Evolutionary conservation across 2,113 vertebrate species (phyloP).

Genomic region (Ctenomys sociabilis): DNA sequence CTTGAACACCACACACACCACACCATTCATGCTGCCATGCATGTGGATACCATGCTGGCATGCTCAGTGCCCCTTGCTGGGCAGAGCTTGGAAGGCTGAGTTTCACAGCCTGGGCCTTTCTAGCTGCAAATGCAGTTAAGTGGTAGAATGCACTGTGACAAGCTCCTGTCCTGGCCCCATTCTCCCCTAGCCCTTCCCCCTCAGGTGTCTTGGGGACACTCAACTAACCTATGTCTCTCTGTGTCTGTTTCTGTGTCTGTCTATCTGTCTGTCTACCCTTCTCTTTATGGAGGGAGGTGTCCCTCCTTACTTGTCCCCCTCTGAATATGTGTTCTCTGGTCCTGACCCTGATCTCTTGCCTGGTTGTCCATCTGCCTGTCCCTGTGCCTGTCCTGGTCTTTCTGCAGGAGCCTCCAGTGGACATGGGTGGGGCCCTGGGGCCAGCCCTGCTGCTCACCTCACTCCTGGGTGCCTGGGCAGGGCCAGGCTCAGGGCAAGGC

Average conservation of each 20-base stretch:
- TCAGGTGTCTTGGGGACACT: not conserved
- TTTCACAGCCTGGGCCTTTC: not conserved
- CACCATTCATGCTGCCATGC: not conserved
- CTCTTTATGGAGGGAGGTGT: slow-evolving; percentile 10
- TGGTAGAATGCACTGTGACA: not conserved
- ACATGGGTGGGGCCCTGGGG: slow-evolving; percentile 93
- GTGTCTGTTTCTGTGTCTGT: slow-evolving; percentile 5
- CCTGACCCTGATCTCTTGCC: slow-evolving; percentile 59
- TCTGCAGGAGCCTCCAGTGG: slow-evolving; percentile 90
- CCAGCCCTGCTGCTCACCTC: slow-evolving; percentile 89
- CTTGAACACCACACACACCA: not conserved
- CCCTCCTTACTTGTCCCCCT: slow-evolving; percentile 68
- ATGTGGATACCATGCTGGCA: not conserved
- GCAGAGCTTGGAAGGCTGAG: not conserved
- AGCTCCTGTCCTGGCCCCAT: rapidly evolving
- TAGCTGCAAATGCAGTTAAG: rapidly evolving
- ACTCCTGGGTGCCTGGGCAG: slow-evolving; percentile 88
- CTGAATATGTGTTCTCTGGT: slow-evolving; percentile 65
- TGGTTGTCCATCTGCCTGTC: not conserved
- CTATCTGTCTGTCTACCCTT: not conserved
- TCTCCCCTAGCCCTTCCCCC: not conserved
- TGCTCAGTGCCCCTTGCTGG: not conserved
- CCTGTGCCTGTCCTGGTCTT: slow-evolving; percentile 40
- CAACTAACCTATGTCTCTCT: slow-evolving; percentile 67
- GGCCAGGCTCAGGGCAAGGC: slow-evolving; percentile 77